Percentiles rank a stretch among this genome's conserved stretches.
phyloP scores from a whole-genome alignment of 2,888 invertebrate genomes.

The Plutella xylostella region DNA sequence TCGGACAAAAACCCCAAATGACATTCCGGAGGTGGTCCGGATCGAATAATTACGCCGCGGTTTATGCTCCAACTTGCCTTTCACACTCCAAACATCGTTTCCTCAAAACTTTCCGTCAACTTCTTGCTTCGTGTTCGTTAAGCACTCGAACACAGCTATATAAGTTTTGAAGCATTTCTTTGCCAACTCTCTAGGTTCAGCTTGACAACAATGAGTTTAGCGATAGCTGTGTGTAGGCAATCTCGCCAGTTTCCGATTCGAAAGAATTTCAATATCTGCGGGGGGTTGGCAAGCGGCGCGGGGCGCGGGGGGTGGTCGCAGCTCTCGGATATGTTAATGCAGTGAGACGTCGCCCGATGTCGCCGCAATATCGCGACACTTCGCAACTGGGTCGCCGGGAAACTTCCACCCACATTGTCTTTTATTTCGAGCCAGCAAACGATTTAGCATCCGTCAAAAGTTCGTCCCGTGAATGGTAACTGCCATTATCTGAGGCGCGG shows the following conservation, averaged over 20 bases:
- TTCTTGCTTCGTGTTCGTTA: constrained; percentile 28
- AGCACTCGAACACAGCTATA: too few species aligned
- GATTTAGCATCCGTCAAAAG: constrained; percentile 5
- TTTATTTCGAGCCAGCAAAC: constrained; percentile 25
- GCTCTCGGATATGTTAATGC: constrained; percentile 53
- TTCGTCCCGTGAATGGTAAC: not conserved
- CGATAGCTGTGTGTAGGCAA: not conserved
- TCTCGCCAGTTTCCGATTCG: constrained; percentile 42
- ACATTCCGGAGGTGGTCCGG: constrained; percentile 44
- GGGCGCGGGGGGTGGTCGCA: constrained; percentile 28
- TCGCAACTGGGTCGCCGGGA: constrained; percentile 36
- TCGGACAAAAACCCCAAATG: constrained; percentile 59
- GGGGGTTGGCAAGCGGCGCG: constrained; percentile 30
- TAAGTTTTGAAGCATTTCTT: too few species aligned
- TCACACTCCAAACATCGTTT: constrained; percentile 39
- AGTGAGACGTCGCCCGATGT: constrained; percentile 28
- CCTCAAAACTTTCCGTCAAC: constrained; percentile 41
- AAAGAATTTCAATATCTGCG: constrained; percentile 63
- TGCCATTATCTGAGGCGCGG: not conserved
- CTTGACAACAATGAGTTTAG: not conserved
- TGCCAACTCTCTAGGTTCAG: not conserved
- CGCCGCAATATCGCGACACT: constrained; percentile 44
- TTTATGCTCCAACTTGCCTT: constrained; percentile 44
- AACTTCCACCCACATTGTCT: constrained; percentile 34
- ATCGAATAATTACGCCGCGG: constrained; percentile 50